Base-by-base conservation (phyloP, 2,797 vertebrate species). In the Remorina albescens region DNA sequence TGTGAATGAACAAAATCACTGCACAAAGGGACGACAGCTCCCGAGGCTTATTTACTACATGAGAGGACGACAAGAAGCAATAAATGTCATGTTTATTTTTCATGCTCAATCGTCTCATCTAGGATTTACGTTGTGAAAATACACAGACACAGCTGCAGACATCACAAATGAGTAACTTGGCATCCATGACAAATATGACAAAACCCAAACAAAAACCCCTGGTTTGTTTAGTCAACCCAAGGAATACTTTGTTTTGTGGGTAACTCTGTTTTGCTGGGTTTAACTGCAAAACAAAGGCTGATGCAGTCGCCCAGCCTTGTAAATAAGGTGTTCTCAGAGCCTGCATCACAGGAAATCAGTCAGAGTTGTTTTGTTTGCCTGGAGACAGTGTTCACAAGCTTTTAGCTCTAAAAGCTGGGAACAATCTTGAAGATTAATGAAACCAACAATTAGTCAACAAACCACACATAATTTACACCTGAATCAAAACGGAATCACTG, bases 151-250 rank as follows among this genome's bases (percentile, higher is more conserved):
- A 88, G 86, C 79, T 87, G 80, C 87, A 93, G 93, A 93, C 94
- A 93, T 93, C 85, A 93, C 93, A 94, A 91, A 93, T 90, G 88
- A 92, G 86, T 85, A 85, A 91, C 76, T 82, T 85, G 86, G 86
- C 80, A 86, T 87, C 78, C 5, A 46, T 84, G 79, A 84, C n/a
- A 60, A 76, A 51, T 51, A 74, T 73, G 84, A 80, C 69, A 87
- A 86, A 90, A 90, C 85, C 89, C 81, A 91, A 92, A 92, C 88
- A 91, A 85, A 89, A 89, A 87, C 65, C 66, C 81, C 54, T 51
- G 61, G 71, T 78, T 86, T 90, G 85, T 92, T 93, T 92, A 88
- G 86, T 81, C 71, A 85, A 80, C 59, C 72, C 76, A 78, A 89
- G 85, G 80, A 53, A 72, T 51, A 69, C 68, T 81, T 88, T 90